Percentiles rank a stretch among this genome's conserved stretches.
Evolutionary conservation across 2,797 vertebrate genomes (phyloP).

Genomic region (Enteromius fasciolatus): DNA sequence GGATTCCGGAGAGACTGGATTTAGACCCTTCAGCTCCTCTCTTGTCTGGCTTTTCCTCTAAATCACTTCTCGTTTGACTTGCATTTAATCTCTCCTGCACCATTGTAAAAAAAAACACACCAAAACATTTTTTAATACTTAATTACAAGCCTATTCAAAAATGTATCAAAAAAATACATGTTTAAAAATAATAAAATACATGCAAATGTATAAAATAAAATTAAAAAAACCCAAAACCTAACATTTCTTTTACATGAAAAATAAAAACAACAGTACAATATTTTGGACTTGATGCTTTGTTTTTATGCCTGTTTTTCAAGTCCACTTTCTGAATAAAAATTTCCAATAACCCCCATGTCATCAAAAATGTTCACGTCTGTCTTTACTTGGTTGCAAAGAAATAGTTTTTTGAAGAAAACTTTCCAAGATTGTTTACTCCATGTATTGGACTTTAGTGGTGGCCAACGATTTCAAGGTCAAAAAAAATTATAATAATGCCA

Average conservation of each 20-base stretch:
- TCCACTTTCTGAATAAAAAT: too few species aligned
- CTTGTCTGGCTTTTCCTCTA: slow-evolving; percentile 88
- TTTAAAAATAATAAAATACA: neutral
- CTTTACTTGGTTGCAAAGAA: too few species aligned
- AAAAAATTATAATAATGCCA: too few species aligned
- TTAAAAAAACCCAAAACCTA: too few species aligned
- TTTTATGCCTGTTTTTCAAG: neutral
- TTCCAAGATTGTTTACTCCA: too few species aligned
- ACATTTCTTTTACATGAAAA: neutral
- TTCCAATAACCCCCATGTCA: too few species aligned
- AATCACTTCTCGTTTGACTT: slow-evolving; percentile 84
- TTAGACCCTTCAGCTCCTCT: slow-evolving; percentile 80
- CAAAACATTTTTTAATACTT: neutral
- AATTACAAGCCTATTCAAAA: neutral
- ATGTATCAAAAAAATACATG: neutral
- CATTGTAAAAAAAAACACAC: neutral
- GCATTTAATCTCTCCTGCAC: slow-evolving; percentile 91
- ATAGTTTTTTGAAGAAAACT: too few species aligned
- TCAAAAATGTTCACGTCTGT: too few species aligned
- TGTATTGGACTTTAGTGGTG: too few species aligned
- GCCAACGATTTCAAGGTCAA: too few species aligned
- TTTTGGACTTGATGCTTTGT: neutral
- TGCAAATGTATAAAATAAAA: neutral
- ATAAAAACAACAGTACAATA: neutral
- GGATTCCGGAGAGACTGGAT: slow-evolving; percentile 73